Percentiles rank a stretch among this genome's conserved stretches.
Evolutionary conservation across 2,113 vertebrate species (phyloP).

Genomic region (Odontophorus gujanensis): DNA sequence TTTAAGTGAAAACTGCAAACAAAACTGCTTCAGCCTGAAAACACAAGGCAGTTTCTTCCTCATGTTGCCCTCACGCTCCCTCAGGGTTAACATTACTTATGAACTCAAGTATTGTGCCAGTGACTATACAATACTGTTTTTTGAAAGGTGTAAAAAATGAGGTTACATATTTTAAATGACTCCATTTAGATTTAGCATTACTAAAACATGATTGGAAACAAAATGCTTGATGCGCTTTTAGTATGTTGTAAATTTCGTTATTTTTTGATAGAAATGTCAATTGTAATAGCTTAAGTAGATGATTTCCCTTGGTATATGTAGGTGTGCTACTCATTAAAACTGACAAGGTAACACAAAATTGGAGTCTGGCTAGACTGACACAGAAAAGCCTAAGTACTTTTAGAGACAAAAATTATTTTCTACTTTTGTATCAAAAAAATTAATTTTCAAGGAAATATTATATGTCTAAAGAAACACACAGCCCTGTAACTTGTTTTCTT

Average conservation of each 20-base stretch:
- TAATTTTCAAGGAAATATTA: neutral
- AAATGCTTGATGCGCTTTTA: neutral
- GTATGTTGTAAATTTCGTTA: neutral
- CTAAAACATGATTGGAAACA: neutral
- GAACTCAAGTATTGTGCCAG: neutral
- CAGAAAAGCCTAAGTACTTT: neutral
- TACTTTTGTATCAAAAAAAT: neutral
- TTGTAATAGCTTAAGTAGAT: neutral
- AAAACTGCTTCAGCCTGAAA: neutral
- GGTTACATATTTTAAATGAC: neutral
- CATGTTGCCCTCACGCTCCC: neutral
- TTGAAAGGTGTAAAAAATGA: neutral
- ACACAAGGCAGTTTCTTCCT: neutral
- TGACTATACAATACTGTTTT: neutral
- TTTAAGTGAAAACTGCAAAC: neutral
- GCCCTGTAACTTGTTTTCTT: neutral
- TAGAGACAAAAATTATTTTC: neutral
- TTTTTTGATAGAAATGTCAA: neutral
- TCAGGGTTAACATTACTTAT: neutral
- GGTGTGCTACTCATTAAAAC: neutral
- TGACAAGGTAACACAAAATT: neutral
- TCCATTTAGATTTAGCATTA: neutral
- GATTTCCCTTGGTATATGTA: neutral
- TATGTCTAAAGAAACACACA: neutral
- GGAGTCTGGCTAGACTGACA: neutral